These are phyloP conservation scores for Noctua janthina DNA, from an alignment of 2,888 invertebrate species.

Conservation along the genomic window DNA sequence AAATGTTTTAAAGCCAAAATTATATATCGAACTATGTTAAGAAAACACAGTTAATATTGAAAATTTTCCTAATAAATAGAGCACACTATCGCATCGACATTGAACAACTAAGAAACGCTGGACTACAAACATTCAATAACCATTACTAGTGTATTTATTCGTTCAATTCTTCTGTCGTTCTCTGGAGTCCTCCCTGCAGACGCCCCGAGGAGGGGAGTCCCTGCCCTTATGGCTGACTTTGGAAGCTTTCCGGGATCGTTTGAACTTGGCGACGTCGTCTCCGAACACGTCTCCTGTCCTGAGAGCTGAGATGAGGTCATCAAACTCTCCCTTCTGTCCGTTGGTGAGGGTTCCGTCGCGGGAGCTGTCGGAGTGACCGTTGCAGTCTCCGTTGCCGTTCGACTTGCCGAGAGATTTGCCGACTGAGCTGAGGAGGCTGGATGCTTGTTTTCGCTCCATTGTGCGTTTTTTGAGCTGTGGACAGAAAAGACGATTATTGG, in stretches of 20 bases:
- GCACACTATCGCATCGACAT: slow-evolving; percentile 54
- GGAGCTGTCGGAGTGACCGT: slow-evolving; percentile 86
- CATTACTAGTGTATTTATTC: slow-evolving; percentile 50
- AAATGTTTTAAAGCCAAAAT: slow-evolving; percentile 60
- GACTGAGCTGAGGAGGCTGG: slow-evolving; percentile 94
- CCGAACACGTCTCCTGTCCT: slow-evolving; percentile 98
- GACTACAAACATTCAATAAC: slow-evolving; percentile 66
- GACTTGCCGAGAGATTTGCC: slow-evolving; percentile 93
- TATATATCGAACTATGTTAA: slow-evolving; percentile 47
- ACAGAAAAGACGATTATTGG: not conserved
- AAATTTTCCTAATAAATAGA: slow-evolving; percentile 53
- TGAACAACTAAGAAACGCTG: slow-evolving; percentile 54
- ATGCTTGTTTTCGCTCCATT: slow-evolving; percentile 95
- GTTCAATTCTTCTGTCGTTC: slow-evolving; percentile 87
- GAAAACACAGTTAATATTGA: slow-evolving; percentile 45
- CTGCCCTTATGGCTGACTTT: slow-evolving; percentile 85
- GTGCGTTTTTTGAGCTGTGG: slow-evolving; percentile 95
- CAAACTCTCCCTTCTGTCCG: slow-evolving; percentile 96
- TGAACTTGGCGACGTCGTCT: slow-evolving; percentile 98
- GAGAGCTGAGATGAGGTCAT: slow-evolving; percentile 98
- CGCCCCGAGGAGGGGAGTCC: slow-evolving; percentile 85
- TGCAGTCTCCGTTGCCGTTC: slow-evolving; percentile 88
- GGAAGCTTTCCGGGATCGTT: slow-evolving; percentile 86
- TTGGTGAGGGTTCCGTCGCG: slow-evolving; percentile 82
- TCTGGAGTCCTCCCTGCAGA: slow-evolving; percentile 86